Conservation (phyloP, 2,797 vertebrate species). For the Taenioides sp. region DNA sequence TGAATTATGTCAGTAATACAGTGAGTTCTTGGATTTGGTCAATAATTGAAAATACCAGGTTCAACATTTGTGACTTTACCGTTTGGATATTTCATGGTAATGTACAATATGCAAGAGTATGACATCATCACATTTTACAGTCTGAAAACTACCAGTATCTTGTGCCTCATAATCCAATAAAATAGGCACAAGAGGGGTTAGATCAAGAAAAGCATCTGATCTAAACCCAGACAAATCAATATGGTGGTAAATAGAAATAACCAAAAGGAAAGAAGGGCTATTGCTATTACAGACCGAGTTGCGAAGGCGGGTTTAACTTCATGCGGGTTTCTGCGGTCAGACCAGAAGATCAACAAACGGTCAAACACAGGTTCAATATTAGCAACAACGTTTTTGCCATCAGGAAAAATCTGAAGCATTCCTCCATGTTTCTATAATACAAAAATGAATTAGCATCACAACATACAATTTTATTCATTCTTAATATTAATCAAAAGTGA, state of each 20-base stretch:
- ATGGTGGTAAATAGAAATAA: not conserved
- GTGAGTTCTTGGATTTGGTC: too few species aligned
- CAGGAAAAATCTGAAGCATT: conserved; percentile 87
- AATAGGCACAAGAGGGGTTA: not conserved
- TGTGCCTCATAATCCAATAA: too few species aligned
- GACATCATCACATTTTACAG: too few species aligned
- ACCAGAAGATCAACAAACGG: conserved; percentile 90
- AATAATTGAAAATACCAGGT: too few species aligned
- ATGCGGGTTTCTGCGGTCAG: conserved; percentile 90
- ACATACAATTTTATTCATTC: too few species aligned
- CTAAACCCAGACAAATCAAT: not conserved
- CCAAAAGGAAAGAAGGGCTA: not conserved
- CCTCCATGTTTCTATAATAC: conserved; percentile 82
- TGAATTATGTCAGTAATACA: too few species aligned
- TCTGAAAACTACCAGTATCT: too few species aligned
- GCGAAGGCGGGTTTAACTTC: conserved; percentile 90
- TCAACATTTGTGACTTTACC: too few species aligned
- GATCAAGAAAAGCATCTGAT: not conserved
- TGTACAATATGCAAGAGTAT: too few species aligned
- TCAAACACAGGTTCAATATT: conserved; percentile 88
- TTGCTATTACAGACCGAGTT: conserved; percentile 78
- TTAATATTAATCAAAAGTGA: too few species aligned
- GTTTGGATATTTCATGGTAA: too few species aligned
- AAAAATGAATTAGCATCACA: not conserved
- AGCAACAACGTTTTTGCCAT: conserved; percentile 85